These are phyloP conservation scores for Drosophila suboccidentalis DNA, from an alignment of 2,888 invertebrate species.

Conservation along the genomic window DNA sequence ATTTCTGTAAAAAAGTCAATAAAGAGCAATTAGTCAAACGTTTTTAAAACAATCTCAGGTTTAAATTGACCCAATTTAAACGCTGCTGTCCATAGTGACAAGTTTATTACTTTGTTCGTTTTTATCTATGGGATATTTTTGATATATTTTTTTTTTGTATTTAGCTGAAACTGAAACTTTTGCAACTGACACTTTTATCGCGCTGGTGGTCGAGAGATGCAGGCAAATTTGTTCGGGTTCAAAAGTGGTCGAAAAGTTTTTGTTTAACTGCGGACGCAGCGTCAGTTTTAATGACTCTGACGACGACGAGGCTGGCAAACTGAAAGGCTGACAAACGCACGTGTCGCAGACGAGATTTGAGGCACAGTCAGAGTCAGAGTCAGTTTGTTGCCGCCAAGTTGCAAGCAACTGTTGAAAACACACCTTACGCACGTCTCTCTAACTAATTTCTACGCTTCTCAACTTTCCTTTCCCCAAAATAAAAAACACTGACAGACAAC, in stretches of 20 bases:
- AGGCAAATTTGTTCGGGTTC: constrained; percentile 51
- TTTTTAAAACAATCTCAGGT: not conserved
- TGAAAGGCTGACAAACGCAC: constrained; percentile 47
- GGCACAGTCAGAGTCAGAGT: not conserved
- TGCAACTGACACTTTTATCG: constrained; percentile 74
- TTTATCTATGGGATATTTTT: not conserved
- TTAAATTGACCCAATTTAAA: constrained; percentile 10
- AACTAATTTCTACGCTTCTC: constrained; percentile 73
- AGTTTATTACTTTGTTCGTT: not conserved
- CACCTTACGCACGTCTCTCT: constrained; percentile 78
- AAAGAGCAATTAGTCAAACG: not conserved
- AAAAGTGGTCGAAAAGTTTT: constrained; percentile 48
- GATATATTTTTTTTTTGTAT: constrained; percentile 6
- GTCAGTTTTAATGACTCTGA: constrained; percentile 63
- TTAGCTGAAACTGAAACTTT: constrained; percentile 61
- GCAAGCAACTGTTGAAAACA: constrained; percentile 54
- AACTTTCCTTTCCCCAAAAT: constrained; percentile 46
- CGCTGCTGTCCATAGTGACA: constrained; percentile 1
- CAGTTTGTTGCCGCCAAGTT: constrained; percentile 5
- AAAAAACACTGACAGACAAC: constrained; percentile 36
- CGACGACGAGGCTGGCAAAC: constrained; percentile 46
- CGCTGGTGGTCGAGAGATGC: constrained; percentile 57
- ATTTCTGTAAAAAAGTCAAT: no score
- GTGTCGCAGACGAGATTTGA: constrained; percentile 33
- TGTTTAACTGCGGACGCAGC: constrained; percentile 37